Percentiles rank a stretch among this genome's conserved stretches.
Evolutionary conservation across 2,888 invertebrate genomes (phyloP).

Genomic region (Ennomos fuscantarius): DNA sequence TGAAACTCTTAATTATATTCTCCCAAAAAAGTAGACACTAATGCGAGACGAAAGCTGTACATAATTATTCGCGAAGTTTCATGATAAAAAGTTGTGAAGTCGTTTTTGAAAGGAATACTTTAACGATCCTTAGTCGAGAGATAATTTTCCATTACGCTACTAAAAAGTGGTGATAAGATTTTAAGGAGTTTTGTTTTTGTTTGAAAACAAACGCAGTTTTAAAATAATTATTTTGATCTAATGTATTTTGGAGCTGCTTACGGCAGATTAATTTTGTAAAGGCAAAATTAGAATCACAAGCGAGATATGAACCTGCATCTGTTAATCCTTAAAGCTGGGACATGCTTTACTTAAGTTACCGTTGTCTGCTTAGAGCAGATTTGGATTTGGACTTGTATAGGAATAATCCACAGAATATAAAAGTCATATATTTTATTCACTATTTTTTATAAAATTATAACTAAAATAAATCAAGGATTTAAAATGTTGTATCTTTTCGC

Average conservation of each 20-base stretch:
- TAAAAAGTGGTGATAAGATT: constrained; percentile 24
- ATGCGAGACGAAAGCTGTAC: constrained; percentile 32
- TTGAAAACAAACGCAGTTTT: constrained; percentile 15
- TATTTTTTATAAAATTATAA: no score
- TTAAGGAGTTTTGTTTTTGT: constrained; percentile 25
- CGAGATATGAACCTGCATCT: no score
- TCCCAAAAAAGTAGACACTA: constrained; percentile 29
- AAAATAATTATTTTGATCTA: constrained; percentile 15
- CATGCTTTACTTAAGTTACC: no score
- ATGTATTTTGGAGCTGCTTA: not conserved
- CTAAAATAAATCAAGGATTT: no score
- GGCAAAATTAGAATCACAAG: no score
- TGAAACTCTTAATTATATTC: constrained; percentile 14
- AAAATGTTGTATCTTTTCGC: no score
- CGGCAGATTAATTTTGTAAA: constrained; percentile 8
- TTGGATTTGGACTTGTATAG: no score
- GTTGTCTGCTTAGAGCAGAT: no score
- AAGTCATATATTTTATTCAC: no score
- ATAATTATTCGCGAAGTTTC: constrained; percentile 41
- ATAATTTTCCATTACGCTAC: constrained; percentile 38
- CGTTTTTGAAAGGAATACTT: constrained; percentile 41
- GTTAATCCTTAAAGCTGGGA: no score
- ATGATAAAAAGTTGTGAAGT: constrained; percentile 41
- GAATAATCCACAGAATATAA: no score
- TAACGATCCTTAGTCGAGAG: constrained; percentile 41